Percentiles rank a stretch among this genome's conserved stretches.
These are phyloP conservation scores for Pollicipes pollicipes DNA, from an alignment of 1,140 invertebrate genomes.

Conservation along the genomic window DNA sequence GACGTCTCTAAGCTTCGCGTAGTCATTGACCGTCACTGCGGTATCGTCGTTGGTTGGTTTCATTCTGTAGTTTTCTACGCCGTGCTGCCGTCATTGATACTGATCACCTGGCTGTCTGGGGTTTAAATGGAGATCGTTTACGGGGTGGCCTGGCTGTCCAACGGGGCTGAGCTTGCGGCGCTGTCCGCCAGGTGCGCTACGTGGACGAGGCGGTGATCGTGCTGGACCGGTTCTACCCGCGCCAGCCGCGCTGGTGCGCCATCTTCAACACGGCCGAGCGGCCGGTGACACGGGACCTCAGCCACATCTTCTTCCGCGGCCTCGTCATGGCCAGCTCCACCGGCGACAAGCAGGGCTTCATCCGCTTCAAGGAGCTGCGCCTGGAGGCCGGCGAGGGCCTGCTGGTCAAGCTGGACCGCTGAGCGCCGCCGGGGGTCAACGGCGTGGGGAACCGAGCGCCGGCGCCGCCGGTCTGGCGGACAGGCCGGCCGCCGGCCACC, in stretches of 20 bases:
- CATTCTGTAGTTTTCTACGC: background rate
- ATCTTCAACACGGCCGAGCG: conserved; percentile 44
- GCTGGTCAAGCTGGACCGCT: conserved; percentile 15
- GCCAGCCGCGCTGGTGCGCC: conserved; percentile 50
- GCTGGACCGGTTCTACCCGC: conserved; percentile 53
- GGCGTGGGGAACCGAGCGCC: no score
- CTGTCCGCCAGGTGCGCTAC: conserved; percentile 21
- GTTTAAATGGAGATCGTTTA: background rate
- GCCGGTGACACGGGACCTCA: conserved; percentile 43
- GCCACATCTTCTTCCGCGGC: conserved; percentile 52
- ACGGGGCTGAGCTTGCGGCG: background rate
- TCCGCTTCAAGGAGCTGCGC: conserved; percentile 13
- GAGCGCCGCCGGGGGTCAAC: background rate
- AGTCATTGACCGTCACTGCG: no score
- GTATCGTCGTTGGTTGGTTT: background rate
- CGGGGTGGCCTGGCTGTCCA: background rate
- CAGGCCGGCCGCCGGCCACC: no score
- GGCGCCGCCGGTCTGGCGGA: no score
- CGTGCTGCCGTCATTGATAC: background rate
- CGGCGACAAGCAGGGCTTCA: conserved; percentile 13
- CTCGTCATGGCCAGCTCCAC: conserved; percentile 33
- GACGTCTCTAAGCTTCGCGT: no score
- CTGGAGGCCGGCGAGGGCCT: conserved; percentile 16
- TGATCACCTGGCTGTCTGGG: background rate
- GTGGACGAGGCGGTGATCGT: conserved; percentile 42